Evolutionary conservation across 1,140 invertebrate genomes (phyloP).

Genomic region (Meloidogyne exigua): DNA sequence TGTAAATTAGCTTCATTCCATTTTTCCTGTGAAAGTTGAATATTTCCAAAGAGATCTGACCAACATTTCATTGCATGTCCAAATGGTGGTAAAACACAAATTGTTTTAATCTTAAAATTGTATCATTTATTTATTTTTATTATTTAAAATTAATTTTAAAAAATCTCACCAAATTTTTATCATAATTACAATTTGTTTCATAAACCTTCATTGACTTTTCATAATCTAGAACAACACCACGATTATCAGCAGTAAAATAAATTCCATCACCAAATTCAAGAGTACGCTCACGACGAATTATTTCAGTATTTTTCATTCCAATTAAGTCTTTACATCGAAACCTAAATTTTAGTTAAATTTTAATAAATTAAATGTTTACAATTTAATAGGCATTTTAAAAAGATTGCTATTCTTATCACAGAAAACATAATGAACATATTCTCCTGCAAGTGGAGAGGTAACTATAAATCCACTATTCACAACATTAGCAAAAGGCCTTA

Average conservation of each 20-base stretch:
- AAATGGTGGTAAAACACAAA: conserved; percentile 28
- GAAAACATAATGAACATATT: conserved; percentile 24
- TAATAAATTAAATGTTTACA: conserved; percentile 5
- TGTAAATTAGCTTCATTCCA: conserved; percentile 10
- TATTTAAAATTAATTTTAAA: background rate
- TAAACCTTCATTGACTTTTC: conserved; percentile 26
- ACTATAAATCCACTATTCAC: conserved; percentile 18
- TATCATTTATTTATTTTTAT: background rate
- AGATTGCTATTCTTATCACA: conserved; percentile 20
- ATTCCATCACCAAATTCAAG: conserved; percentile 32
- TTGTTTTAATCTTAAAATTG: conserved; percentile 16
- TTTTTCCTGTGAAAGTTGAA: conserved; percentile 9
- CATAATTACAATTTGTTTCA: conserved; percentile 27
- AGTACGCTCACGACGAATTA: conserved; percentile 23
- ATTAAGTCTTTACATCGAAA: conserved; percentile 11
- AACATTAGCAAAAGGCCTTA: conserved; percentile 1
- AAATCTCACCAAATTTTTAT: conserved; percentile 27
- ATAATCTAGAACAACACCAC: conserved; percentile 18
- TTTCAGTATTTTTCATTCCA: conserved; percentile 25
- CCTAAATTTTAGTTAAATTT: conserved; percentile 10
- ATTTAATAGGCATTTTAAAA: conserved; percentile 20
- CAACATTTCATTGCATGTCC: conserved; percentile 5
- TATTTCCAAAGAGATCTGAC: conserved; percentile 15
- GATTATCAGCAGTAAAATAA: conserved; percentile 25
- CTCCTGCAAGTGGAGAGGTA: background rate